Conservation (phyloP, 2,113 vertebrate genomes). For the Chamaetylas fuelleborni region DNA sequence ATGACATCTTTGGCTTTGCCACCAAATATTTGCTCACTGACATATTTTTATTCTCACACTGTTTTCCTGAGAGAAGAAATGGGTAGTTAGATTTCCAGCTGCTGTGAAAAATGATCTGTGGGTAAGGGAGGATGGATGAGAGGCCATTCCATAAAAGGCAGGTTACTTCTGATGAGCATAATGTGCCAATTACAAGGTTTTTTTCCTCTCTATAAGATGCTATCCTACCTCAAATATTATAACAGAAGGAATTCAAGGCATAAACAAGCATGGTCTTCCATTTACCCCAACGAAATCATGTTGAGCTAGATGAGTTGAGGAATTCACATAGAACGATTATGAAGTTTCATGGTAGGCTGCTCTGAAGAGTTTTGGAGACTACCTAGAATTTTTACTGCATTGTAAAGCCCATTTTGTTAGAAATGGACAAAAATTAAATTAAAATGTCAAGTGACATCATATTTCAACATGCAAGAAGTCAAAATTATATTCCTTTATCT, state of each 20-base stretch:
- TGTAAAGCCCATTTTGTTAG: background rate
- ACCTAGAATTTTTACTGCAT: background rate
- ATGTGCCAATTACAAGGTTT: background rate
- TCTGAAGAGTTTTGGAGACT: background rate
- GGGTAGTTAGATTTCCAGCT: background rate
- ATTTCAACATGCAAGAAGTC: background rate
- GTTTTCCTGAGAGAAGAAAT: background rate
- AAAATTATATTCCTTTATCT: background rate
- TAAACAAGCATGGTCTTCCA: background rate
- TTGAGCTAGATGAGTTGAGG: background rate
- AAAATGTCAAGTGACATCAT: background rate
- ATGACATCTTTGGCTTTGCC: background rate
- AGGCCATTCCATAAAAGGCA: background rate
- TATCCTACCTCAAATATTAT: background rate
- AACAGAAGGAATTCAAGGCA: background rate
- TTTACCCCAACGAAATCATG: background rate
- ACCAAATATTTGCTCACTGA: constrained; percentile 13
- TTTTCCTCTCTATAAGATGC: background rate
- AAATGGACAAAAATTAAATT: background rate
- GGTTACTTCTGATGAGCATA: background rate
- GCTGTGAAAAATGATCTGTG: background rate
- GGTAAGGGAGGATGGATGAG: background rate
- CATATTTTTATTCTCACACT: background rate
- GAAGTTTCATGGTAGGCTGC: background rate
- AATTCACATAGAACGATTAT: background rate